A percentile compares a stretch with the other conserved stretches of the same genome.
phyloP scores from a whole-genome alignment of 2,888 invertebrate species.

The Pardosa pseudoannulata region DNA sequence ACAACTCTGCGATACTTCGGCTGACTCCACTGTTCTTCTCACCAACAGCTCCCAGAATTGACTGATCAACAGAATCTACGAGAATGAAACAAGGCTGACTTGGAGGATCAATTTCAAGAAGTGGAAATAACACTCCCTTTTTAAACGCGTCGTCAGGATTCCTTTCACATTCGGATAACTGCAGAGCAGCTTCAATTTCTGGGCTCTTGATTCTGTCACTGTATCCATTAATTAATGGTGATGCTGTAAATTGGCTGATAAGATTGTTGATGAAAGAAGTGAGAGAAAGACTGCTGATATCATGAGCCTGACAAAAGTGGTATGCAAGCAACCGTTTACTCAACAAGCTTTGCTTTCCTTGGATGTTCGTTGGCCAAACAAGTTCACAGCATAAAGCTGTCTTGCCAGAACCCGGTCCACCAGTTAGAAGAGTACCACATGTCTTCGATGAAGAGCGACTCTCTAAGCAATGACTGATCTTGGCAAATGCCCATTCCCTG shows the following conservation, averaged over 20 bases:
- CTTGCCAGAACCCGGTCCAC: conserved; percentile 96
- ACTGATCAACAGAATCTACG: conserved; percentile 94
- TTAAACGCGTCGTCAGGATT: conserved; percentile 95
- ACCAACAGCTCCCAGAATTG: conserved; percentile 75
- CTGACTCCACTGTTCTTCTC: conserved; percentile 76
- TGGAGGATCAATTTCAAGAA: conserved; percentile 90
- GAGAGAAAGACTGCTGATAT: conserved; percentile 89
- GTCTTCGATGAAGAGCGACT: conserved; percentile 84
- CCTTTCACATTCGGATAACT: conserved; percentile 87
- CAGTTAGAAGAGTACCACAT: conserved; percentile 91
- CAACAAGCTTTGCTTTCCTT: conserved; percentile 80
- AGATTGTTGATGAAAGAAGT: conserved; percentile 90
- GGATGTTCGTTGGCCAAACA: conserved; percentile 75
- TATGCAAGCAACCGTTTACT: conserved; percentile 89
- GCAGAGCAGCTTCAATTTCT: conserved; percentile 88
- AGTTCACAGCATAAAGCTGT: conserved; percentile 80
- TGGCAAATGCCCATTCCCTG: conserved; percentile 97
- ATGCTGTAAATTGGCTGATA: conserved; percentile 86
- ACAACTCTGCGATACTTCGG: conserved; percentile 87
- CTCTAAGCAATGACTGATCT: conserved; percentile 93
- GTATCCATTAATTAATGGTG: conserved; percentile 80
- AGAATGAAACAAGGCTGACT: conserved; percentile 87
- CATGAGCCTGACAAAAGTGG: conserved; percentile 86
- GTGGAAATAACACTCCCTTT: conserved; percentile 89
- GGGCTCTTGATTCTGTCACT: conserved; percentile 88